Evolutionary conservation across 2,113 vertebrate genomes (phyloP).

Genomic region (Calyptommatus sinebrachiatus): DNA sequence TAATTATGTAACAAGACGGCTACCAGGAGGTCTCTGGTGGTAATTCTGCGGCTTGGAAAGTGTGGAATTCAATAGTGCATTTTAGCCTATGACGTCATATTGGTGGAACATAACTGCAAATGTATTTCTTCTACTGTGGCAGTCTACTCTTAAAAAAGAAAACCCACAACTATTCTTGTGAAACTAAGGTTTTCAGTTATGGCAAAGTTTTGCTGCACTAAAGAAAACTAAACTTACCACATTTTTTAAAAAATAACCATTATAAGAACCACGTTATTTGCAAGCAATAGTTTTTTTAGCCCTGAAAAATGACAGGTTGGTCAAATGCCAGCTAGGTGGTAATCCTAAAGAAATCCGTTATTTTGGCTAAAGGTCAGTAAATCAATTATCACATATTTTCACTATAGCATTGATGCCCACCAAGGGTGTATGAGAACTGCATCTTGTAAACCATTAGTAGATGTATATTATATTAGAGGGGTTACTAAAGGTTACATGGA

Average conservation of each 20-base stretch:
- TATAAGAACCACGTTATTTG: neutral
- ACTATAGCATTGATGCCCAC: neutral
- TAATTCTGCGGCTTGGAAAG: conserved; percentile 50
- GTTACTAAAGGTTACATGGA: neutral
- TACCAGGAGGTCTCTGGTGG: conserved; percentile 53
- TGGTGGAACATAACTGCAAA: conserved; percentile 48
- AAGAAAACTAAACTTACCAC: neutral
- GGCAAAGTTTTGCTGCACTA: neutral
- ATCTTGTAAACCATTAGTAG: neutral
- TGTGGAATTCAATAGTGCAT: conserved; percentile 50
- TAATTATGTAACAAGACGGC: conserved; percentile 48
- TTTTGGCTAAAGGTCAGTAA: neutral
- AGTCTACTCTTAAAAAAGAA: conserved; percentile 17
- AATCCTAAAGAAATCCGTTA: neutral
- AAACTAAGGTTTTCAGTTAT: conserved; percentile 33
- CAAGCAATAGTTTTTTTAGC: neutral
- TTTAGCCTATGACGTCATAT: conserved; percentile 44
- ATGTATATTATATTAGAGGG: neutral
- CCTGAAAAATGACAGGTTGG: neutral
- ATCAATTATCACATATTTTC: neutral
- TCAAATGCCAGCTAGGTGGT: conserved; percentile 1
- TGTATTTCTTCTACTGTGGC: conserved; percentile 35
- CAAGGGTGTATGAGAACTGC: neutral
- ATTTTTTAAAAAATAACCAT: neutral
- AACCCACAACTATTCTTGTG: neutral